phyloP scores from a whole-genome alignment of 2,797 vertebrate genomes.

The Gadopsis marmoratus region DNA sequence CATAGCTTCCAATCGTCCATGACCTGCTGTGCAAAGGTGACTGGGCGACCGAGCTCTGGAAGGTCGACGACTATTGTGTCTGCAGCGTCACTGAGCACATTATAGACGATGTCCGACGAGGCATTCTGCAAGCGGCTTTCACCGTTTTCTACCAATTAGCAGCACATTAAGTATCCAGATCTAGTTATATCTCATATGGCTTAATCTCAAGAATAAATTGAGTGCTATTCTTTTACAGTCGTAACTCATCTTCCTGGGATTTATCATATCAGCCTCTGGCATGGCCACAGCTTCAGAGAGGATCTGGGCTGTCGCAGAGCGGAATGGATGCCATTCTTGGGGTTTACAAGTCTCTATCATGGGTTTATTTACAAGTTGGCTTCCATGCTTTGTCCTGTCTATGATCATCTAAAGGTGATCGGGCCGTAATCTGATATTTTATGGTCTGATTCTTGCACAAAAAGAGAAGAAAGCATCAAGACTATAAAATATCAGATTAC shows the following conservation, averaged over 20 bases:
- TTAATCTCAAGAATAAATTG: too few relatives aligned
- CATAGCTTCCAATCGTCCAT: too few relatives aligned
- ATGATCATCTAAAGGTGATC: not conserved
- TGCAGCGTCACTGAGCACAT: too few relatives aligned
- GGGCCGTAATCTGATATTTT: not conserved
- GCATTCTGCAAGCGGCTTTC: not conserved
- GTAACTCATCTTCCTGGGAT: not conserved
- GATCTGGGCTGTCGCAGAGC: not conserved
- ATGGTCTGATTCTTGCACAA: not conserved
- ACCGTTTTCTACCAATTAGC: not conserved
- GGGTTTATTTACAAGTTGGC: not conserved
- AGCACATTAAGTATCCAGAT: not conserved
- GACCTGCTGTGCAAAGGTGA: too few relatives aligned
- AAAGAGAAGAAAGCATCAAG: not conserved
- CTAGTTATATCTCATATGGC: not conserved
- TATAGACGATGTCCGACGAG: too few relatives aligned
- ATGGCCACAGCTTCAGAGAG: not conserved
- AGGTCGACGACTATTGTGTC: too few relatives aligned
- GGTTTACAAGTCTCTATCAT: too few relatives aligned
- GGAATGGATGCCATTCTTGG: not conserved
- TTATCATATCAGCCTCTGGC: not conserved
- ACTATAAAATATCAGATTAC: too few relatives aligned
- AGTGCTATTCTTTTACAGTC: too few relatives aligned
- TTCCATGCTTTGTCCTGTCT: too few relatives aligned
- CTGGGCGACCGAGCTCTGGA: too few relatives aligned